Evolutionary conservation across 2,113 vertebrate genomes (phyloP).

Genomic region (Microcebus jonahi): DNA sequence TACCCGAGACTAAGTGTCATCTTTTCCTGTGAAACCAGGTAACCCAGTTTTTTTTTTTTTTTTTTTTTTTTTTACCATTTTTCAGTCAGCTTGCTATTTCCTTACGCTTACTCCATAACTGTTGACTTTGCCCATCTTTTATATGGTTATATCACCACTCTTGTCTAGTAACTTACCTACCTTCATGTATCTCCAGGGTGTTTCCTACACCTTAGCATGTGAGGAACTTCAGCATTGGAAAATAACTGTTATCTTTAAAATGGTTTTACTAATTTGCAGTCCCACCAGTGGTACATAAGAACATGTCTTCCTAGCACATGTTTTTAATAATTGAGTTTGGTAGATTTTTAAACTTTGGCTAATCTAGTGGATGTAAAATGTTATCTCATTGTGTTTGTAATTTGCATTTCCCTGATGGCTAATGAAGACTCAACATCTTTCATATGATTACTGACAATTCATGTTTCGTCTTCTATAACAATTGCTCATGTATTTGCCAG

Average conservation of each 20-base stretch:
- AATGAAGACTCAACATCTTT: background rate
- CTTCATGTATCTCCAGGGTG: background rate
- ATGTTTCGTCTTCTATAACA: background rate
- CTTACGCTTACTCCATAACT: background rate
- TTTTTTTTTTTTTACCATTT: background rate
- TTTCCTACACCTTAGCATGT: background rate
- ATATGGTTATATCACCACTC: background rate
- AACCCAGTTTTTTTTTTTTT: background rate
- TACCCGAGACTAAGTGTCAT: background rate
- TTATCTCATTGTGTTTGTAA: background rate
- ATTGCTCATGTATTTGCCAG: background rate
- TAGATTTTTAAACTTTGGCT: constrained; percentile 39
- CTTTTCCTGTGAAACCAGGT: background rate
- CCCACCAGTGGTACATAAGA: background rate
- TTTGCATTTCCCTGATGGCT: constrained; percentile 20
- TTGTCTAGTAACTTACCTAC: background rate
- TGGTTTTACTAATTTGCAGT: background rate
- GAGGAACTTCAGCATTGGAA: background rate
- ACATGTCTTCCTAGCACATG: background rate
- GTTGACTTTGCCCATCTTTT: background rate
- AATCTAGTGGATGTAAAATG: background rate
- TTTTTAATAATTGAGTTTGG: constrained; percentile 1
- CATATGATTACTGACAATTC: background rate
- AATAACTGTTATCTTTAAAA: background rate
- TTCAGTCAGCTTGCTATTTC: background rate